These are phyloP conservation scores for Argopecten irradians DNA, from an alignment of 1,140 invertebrate genomes.

Conservation along the genomic window DNA sequence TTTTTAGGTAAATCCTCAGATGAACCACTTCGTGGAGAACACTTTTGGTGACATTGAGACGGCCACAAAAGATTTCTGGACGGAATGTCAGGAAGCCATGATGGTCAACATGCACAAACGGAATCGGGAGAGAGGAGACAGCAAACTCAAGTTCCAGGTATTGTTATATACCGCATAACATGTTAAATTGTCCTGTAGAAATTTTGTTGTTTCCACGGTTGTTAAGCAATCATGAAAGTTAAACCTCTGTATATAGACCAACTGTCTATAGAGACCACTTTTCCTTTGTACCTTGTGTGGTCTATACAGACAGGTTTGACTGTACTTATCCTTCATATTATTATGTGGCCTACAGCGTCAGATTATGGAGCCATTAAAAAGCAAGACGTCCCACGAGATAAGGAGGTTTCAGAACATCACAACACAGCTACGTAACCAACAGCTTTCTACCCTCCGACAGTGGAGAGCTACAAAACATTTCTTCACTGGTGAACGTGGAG, in stretches of 20 bases:
- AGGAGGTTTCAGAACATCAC: conserved; percentile 78
- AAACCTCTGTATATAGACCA: not conserved
- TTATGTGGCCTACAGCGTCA: conserved; percentile 79
- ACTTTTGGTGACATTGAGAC: conserved; percentile 61
- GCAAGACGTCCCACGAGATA: conserved; percentile 78
- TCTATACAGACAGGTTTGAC: too few relatives aligned
- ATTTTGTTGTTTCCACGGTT: not conserved
- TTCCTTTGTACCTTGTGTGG: too few relatives aligned
- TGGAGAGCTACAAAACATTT: conserved; percentile 80
- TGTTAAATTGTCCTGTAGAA: too few relatives aligned
- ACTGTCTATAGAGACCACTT: too few relatives aligned
- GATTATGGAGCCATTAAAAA: conserved; percentile 79
- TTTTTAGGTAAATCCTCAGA: conserved; percentile 70
- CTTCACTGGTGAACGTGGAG: conserved; percentile 80
- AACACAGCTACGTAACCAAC: conserved; percentile 78
- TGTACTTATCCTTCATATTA: conserved; percentile 6
- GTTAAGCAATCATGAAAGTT: not conserved
- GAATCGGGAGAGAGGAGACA: conserved; percentile 80
- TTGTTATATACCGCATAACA: too few relatives aligned
- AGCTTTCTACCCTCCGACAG: conserved; percentile 78
- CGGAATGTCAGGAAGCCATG: conserved; percentile 67
- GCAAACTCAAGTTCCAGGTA: conserved; percentile 81
- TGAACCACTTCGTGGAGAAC: conserved; percentile 69
- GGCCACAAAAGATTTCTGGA: conserved; percentile 64
- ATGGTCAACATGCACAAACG: conserved; percentile 81